Conservation (phyloP, 2,888 invertebrate species). For the Drosophila infuscata region DNA sequence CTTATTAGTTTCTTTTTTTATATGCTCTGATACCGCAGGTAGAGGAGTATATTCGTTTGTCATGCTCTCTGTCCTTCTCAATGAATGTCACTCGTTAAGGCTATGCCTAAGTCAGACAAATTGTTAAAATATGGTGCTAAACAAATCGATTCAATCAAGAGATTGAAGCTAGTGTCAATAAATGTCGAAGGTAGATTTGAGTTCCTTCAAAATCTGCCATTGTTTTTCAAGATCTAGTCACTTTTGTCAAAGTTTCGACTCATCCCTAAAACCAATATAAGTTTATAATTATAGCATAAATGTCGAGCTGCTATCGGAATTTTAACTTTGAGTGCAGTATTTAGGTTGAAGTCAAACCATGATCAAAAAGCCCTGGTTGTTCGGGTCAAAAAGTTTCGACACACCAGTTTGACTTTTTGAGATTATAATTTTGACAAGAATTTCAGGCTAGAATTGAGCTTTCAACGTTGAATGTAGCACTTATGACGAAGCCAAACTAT, state of each 20-base stretch:
- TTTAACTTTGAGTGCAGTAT: background rate
- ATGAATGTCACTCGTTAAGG: background rate
- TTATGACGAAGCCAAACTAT: background rate
- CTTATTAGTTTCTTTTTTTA: slow-evolving; percentile 58
- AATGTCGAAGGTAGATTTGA: background rate
- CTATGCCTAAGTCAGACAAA: background rate
- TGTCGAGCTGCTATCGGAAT: background rate
- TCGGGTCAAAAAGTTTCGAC: background rate
- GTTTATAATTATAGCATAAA: background rate
- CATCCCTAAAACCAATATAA: background rate
- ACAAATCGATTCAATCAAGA: background rate
- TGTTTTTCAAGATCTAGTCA: background rate
- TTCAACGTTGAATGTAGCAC: background rate
- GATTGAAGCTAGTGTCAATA: background rate
- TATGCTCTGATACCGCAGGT: background rate
- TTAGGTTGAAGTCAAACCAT: too few species aligned
- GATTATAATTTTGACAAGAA: background rate
- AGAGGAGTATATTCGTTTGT: background rate
- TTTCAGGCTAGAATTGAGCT: background rate
- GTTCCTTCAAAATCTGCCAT: background rate
- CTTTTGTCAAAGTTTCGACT: background rate
- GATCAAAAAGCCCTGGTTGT: too few species aligned
- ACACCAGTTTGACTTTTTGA: background rate
- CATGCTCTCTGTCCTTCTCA: background rate
- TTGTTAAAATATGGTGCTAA: background rate